Conservation (phyloP, 2,888 invertebrate genomes). For the Bellardia bayeri region DNA sequence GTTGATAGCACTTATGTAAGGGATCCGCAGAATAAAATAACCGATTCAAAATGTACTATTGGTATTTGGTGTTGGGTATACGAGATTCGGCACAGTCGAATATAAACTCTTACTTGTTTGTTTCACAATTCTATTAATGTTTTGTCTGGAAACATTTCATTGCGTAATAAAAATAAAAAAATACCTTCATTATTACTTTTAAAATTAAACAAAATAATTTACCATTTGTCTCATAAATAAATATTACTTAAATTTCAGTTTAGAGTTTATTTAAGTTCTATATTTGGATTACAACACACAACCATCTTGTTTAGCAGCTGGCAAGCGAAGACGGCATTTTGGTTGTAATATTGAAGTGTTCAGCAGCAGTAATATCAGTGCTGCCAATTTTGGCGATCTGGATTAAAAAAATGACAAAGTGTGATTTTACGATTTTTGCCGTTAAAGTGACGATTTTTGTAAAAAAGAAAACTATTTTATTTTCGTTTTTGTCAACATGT, state of each 20-base stretch:
- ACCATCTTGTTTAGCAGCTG: conserved; percentile 23
- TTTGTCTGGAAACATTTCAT: not conserved
- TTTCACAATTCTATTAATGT: conserved; percentile 29
- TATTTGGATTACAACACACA: conserved; percentile 19
- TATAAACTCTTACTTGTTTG: not conserved
- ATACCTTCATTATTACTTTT: not conserved
- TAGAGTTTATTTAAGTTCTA: conserved; percentile 19
- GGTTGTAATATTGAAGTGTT: not conserved
- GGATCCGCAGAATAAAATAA: too few relatives aligned
- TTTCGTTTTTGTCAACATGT: too few relatives aligned
- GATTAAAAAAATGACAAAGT: too few relatives aligned
- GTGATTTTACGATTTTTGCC: too few relatives aligned
- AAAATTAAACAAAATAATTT: not conserved
- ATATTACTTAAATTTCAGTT: conserved; percentile 23
- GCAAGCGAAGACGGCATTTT: conserved; percentile 10
- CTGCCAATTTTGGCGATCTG: too few relatives aligned
- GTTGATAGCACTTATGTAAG: too few relatives aligned
- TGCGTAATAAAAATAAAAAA: conserved; percentile 5
- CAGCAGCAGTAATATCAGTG: not conserved
- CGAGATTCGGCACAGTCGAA: too few relatives aligned
- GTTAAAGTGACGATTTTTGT: too few relatives aligned
- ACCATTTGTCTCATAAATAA: conserved; percentile 9
- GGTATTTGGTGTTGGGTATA: too few relatives aligned
- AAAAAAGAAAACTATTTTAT: too few relatives aligned
- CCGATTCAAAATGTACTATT: too few relatives aligned